Conservation (phyloP, 2,113 vertebrate species). For the Indicator maculatus region DNA sequence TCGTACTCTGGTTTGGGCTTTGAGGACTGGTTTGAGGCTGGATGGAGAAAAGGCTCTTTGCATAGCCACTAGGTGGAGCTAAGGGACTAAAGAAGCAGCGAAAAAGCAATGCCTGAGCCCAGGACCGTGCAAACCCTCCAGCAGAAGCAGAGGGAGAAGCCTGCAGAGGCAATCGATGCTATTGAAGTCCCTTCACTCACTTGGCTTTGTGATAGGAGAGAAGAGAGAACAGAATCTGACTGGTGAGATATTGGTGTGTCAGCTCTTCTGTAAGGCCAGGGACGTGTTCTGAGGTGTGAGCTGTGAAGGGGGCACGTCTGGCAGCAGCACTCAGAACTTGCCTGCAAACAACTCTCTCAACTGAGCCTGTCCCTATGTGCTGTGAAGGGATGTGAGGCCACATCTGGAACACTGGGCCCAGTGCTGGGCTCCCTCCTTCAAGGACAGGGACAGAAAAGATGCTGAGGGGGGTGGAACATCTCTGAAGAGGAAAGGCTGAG, state of each 20-base stretch:
- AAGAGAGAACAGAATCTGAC: neutral
- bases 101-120: neutral
- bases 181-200: accelerated
- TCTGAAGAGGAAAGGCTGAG: too few species aligned
- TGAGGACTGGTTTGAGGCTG: neutral
- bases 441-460: too few species aligned
- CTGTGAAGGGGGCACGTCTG: accelerated
- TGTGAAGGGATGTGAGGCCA: too few species aligned
- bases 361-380: accelerated
- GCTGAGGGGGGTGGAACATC: too few species aligned
- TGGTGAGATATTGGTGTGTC: neutral
- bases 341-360: accelerated
- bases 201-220: neutral
- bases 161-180: neutral
- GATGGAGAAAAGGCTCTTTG: neutral
- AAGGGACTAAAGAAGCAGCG: neutral
- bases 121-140: accelerated
- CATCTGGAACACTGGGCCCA: too few species aligned
- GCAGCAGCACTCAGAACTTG: accelerated
- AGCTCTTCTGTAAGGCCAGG: neutral
- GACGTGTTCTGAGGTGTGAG: accelerated
- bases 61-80: conserved; percentile 62
- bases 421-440: too few species aligned
- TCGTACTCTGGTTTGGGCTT: accelerated
- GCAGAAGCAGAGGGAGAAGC: neutral